Conservation (phyloP, 2,888 invertebrate species). For the Tillus elongatus region DNA sequence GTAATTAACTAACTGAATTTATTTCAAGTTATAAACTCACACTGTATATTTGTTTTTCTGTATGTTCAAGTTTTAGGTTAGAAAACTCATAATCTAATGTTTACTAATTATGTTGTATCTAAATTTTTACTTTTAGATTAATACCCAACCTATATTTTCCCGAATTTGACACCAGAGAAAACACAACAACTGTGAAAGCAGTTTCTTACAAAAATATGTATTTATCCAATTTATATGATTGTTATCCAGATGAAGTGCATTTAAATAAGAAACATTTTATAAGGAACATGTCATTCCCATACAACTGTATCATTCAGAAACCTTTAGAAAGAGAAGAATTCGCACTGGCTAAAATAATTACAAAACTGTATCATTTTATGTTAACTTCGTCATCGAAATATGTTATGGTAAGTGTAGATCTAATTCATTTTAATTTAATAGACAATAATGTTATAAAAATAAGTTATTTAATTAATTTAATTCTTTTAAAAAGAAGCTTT, state of each 20-base stretch:
- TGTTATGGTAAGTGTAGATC: conserved; percentile 57
- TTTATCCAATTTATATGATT: conserved; percentile 27
- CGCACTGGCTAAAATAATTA: conserved; percentile 49
- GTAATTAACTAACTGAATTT: too few species aligned
- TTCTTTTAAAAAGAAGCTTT: too few species aligned
- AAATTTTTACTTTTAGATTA: conserved; percentile 38
- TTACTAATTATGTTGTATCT: too few species aligned
- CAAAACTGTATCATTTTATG: conserved; percentile 45
- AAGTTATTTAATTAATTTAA: too few species aligned
- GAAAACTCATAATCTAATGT: too few species aligned
- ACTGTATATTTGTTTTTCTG: too few species aligned
- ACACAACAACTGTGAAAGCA: conserved; percentile 47
- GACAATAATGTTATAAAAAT: too few species aligned
- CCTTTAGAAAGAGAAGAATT: conserved; percentile 40
- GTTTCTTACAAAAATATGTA: conserved; percentile 36
- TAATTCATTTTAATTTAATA: too few species aligned
- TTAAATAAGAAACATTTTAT: conserved; percentile 42
- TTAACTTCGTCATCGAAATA: conserved; percentile 57
- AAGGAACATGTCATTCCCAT: conserved; percentile 47
- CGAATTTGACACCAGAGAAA: conserved; percentile 44
- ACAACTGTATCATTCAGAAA: conserved; percentile 33
- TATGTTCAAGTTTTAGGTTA: too few species aligned
- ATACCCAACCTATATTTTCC: conserved; percentile 43
- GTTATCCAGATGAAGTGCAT: conserved; percentile 25
- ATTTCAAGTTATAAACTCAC: too few species aligned